These are phyloP conservation scores for Drosophila kanekoi DNA, from an alignment of 2,888 invertebrate genomes.

Conservation along the genomic window DNA sequence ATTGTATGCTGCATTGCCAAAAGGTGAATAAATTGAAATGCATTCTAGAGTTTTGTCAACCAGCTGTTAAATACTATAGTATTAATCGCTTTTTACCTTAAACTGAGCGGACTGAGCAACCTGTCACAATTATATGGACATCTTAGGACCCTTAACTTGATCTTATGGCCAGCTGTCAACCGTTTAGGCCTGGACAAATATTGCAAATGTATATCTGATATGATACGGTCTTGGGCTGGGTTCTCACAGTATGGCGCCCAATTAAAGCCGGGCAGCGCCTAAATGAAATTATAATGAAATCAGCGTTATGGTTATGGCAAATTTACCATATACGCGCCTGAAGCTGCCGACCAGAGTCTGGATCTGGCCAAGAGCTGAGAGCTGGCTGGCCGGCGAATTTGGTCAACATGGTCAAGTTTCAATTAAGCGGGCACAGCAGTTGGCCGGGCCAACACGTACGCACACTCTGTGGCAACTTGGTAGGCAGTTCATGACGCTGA, in stretches of 20 bases:
- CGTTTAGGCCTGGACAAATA: slow-evolving; percentile 7
- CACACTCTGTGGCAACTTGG: slow-evolving; percentile 40
- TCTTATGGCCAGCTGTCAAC: slow-evolving; percentile 25
- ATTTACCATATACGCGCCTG: slow-evolving; percentile 78
- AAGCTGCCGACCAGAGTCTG: slow-evolving; percentile 17
- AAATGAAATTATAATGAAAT: slow-evolving; percentile 80
- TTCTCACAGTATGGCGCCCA: slow-evolving; percentile 80
- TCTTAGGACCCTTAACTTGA: slow-evolving; percentile 23
- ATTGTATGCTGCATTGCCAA: too few species aligned
- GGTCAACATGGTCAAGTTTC: slow-evolving; percentile 81
- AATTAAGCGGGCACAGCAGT: slow-evolving; percentile 71
- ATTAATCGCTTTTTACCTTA: background rate
- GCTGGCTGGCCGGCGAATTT: slow-evolving; percentile 61
- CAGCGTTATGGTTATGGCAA: slow-evolving; percentile 81
- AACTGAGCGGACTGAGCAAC: background rate
- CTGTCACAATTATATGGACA: slow-evolving; percentile 2
- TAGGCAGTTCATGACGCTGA: slow-evolving; percentile 66
- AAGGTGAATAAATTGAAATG: too few species aligned
- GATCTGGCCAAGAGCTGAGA: slow-evolving; percentile 16
- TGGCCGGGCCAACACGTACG: slow-evolving; percentile 49
- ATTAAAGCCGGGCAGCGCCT: slow-evolving; percentile 75
- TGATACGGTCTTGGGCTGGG: slow-evolving; percentile 35
- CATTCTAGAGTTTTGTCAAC: too few species aligned
- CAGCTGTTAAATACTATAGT: background rate
- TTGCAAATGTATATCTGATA: slow-evolving; percentile 19